phyloP scores from a whole-genome alignment of 2,113 vertebrate genomes.

The Sander vitreus region DNA sequence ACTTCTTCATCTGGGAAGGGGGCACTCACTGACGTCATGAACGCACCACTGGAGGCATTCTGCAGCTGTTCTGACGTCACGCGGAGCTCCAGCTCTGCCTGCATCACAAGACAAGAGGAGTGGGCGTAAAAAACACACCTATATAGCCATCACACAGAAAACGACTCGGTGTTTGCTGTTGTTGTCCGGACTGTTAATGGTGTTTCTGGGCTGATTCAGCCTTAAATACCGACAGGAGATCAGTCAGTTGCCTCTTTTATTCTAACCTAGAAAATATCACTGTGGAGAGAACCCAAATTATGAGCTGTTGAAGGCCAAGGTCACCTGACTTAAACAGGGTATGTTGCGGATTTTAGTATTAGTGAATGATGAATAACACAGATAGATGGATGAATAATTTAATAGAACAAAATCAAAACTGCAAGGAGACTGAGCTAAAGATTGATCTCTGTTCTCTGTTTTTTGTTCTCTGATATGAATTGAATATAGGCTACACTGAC shows the following conservation, averaged over 20 bases:
- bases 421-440: too few species aligned
- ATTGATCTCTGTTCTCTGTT: background rate
- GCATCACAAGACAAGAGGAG: conserved; percentile 27
- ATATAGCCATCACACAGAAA: background rate
- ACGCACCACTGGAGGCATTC: conserved; percentile 55
- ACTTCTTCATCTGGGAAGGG: conserved; percentile 10
- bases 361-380: background rate
- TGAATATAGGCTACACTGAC: too few species aligned
- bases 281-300: background rate
- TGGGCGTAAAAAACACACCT: conserved; percentile 10
- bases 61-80: conserved; percentile 76
- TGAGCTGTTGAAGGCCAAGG: conserved; percentile 10
- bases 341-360: conserved; percentile 10
- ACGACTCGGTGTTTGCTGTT: background rate
- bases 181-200: background rate
- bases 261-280: conserved; percentile 8
- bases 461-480: background rate
- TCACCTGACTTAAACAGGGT: conserved; percentile 26
- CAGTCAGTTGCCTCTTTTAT: background rate
- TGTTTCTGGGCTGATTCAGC: background rate
- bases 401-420: background rate
- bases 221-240: background rate
- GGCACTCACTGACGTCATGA: conserved; percentile 67
- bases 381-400: background rate
- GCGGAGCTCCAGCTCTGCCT: conserved; percentile 5